Conservation (phyloP, 2,888 invertebrate genomes). For the Thecocarcelia acutangulata region DNA sequence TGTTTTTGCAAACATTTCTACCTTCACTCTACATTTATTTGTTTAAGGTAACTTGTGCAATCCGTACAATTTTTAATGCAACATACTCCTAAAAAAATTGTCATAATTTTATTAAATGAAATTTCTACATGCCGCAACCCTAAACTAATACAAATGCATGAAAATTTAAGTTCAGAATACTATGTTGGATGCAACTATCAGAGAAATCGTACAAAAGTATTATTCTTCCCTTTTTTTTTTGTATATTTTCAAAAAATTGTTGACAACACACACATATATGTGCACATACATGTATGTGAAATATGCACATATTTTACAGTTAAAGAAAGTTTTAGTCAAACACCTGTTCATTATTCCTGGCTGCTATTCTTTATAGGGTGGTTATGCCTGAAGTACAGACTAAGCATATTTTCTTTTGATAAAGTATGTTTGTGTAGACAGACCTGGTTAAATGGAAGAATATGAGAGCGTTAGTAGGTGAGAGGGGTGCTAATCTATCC, state of each 20-base stretch:
- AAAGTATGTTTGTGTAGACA: no score
- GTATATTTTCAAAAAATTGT: slow-evolving; percentile 13
- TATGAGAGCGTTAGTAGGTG: no score
- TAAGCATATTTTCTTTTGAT: no score
- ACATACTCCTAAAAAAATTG: slow-evolving; percentile 32
- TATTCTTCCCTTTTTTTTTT: neutral
- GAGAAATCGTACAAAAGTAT: slow-evolving; percentile 22
- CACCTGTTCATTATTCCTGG: no score
- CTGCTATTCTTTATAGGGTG: no score
- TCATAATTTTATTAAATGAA: slow-evolving; percentile 20
- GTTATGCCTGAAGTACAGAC: no score
- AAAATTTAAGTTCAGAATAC: slow-evolving; percentile 15
- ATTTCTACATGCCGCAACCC: slow-evolving; percentile 19
- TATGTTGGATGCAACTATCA: slow-evolving; percentile 33
- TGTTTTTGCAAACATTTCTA: neutral
- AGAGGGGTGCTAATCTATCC: no score
- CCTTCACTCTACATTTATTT: neutral
- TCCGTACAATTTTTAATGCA: neutral
- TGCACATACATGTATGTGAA: no score
- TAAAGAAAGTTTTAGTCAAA: no score
- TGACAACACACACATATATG: no score
- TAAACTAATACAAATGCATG: slow-evolving; percentile 36
- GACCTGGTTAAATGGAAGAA: no score
- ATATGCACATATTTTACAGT: no score
- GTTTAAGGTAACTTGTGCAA: slow-evolving; percentile 6